Conservation (phyloP, 2,797 vertebrate genomes). For the Hyperoplus lanceolatus region DNA sequence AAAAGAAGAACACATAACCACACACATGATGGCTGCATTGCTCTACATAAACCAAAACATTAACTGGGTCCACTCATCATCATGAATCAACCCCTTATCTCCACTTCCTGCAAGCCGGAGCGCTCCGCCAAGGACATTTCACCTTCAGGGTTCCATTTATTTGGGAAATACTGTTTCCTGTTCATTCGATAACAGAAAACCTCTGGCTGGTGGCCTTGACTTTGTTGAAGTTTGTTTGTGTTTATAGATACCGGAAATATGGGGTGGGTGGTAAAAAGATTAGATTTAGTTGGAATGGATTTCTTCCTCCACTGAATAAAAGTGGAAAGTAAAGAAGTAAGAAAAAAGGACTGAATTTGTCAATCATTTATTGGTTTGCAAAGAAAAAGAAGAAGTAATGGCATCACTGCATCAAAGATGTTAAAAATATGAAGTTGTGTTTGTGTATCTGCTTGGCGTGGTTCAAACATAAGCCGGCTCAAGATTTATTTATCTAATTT, state of each 20-base stretch:
- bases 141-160: conserved; percentile 56
- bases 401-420: conserved; percentile 4
- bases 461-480: conserved; percentile 51
- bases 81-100: conserved; percentile 44
- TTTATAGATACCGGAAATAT: conserved; percentile 38
- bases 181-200: conserved; percentile 69
- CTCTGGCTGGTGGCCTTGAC: conserved; percentile 66
- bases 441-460: conserved; percentile 35
- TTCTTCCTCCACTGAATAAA: conserved; percentile 10
- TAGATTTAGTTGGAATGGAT: neutral
- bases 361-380: conserved; percentile 4
- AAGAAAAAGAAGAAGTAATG: neutral
- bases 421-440: conserved; percentile 24
- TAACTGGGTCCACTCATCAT: conserved; percentile 2
- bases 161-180: conserved; percentile 74
- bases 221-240: conserved; percentile 50
- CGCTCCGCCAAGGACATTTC: conserved; percentile 53
- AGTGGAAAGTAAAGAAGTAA: neutral
- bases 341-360: neutral
- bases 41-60: neutral
- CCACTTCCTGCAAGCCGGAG: conserved; percentile 50
- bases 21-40: conserved; percentile 22
- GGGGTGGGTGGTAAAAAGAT: conserved; percentile 5
- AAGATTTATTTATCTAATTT: conserved; percentile 29
- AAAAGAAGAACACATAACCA: conserved; percentile 1